Evolutionary conservation across 2,888 invertebrate genomes (phyloP).

Genomic region (Lasioglossum vierecki): DNA sequence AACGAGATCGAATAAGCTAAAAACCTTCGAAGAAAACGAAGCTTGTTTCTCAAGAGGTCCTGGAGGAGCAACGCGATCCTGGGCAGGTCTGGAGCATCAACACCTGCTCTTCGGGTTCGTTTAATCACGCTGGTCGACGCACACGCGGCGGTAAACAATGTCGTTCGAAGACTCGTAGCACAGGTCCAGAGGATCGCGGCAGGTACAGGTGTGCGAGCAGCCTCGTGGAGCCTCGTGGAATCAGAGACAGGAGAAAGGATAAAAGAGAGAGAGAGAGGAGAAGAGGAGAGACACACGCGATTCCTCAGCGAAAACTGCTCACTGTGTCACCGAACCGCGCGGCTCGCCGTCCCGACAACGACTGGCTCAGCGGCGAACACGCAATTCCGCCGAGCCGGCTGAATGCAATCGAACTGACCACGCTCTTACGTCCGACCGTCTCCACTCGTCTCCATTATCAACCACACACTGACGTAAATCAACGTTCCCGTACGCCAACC

Average conservation of each 20-base stretch:
- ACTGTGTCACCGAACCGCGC: slow-evolving; percentile 44
- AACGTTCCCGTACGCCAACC: slow-evolving; percentile 2
- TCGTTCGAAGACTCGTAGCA: slow-evolving; percentile 11
- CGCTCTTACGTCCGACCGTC: slow-evolving; percentile 43
- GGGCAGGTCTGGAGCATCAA: neutral
- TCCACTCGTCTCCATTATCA: slow-evolving; percentile 14
- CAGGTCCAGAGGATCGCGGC: neutral
- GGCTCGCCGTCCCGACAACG: slow-evolving; percentile 61
- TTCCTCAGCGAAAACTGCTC: neutral
- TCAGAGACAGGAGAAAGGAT: neutral
- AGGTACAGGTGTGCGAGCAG: neutral
- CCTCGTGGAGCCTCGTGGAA: neutral
- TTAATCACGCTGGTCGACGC: slow-evolving; percentile 20
- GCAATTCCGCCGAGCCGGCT: slow-evolving; percentile 45
- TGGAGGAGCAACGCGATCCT: neutral
- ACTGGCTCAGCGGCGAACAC: slow-evolving; percentile 55
- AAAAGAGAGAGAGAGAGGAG: neutral
- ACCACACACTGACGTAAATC: slow-evolving; percentile 35
- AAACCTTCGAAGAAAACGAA: slow-evolving; percentile 6
- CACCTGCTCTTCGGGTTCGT: slow-evolving; percentile 43
- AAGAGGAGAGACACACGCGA: neutral
- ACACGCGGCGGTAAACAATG: slow-evolving; percentile 25
- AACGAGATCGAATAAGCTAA: neutral
- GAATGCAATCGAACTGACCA: slow-evolving; percentile 61
- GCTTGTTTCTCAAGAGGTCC: slow-evolving; percentile 15